Conservation (phyloP, 2,797 vertebrate species). For the Zalophus californianus region DNA sequence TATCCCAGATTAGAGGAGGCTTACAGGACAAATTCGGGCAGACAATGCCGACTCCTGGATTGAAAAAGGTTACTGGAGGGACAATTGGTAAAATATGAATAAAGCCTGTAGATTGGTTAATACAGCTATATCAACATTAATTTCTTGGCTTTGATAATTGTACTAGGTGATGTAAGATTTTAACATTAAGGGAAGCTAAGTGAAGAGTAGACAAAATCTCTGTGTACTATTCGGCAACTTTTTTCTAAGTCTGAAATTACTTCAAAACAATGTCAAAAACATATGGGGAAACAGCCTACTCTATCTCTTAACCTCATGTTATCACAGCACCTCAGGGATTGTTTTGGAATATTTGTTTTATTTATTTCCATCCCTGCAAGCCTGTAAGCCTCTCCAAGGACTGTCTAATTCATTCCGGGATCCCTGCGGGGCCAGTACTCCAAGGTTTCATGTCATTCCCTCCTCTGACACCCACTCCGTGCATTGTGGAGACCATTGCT, state of each 20-base stretch:
- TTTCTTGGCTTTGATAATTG: background rate
- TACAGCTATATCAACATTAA: too few species aligned
- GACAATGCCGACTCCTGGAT: background rate
- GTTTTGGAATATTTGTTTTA: background rate
- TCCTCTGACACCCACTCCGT: background rate
- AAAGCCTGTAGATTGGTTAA: background rate
- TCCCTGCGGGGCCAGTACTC: background rate
- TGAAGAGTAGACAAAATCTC: background rate
- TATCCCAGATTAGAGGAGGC: background rate
- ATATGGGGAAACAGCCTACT: background rate
- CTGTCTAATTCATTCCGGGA: background rate
- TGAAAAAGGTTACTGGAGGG: background rate
- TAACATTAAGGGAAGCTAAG: background rate
- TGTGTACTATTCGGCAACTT: background rate
- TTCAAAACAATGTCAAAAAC: conserved; percentile 44
- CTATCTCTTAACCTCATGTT: background rate
- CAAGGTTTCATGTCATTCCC: background rate
- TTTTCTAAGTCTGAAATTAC: conserved; percentile 24
- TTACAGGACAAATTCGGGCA: background rate
- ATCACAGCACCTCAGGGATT: background rate
- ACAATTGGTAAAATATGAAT: background rate
- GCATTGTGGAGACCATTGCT: background rate
- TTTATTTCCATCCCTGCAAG: conserved; percentile 1
- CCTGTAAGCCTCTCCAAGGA: background rate
- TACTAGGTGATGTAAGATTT: background rate